Evolutionary conservation across 2,113 vertebrate species (phyloP).

Genomic region (Plectropomus leopardus): DNA sequence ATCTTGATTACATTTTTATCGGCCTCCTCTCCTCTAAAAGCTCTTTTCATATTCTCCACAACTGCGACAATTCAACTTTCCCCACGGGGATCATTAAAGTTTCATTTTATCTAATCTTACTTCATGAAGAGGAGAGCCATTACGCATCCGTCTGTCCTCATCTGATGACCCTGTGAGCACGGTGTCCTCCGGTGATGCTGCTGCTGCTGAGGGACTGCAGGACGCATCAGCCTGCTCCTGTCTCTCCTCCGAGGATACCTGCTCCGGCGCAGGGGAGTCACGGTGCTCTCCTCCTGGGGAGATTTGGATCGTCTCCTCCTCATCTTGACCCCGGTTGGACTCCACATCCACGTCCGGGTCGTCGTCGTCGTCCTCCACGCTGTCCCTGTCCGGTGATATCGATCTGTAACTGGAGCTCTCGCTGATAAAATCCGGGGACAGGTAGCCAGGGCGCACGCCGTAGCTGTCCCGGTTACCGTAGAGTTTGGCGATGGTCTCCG

Average conservation of each 20-base stretch:
- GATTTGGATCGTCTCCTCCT: constrained; percentile 84
- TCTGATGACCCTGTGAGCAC: constrained; percentile 75
- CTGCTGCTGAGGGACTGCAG: constrained; percentile 51
- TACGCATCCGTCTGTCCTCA: constrained; percentile 78
- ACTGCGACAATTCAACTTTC: constrained; percentile 36
- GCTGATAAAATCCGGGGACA: constrained; percentile 94
- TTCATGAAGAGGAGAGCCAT: constrained; percentile 78
- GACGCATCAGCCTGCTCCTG: constrained; percentile 64
- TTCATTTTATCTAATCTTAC: constrained; percentile 77
- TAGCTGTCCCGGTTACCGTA: constrained; percentile 91
- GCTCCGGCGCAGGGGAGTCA: constrained; percentile 74
- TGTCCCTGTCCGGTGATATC: constrained; percentile 91
- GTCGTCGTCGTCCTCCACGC: constrained; percentile 85
- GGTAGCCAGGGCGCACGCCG: constrained; percentile 85
- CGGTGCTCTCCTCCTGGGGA: constrained; percentile 67
- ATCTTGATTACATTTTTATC: constrained; percentile 31
- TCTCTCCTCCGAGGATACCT: constrained; percentile 71
- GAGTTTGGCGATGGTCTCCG: constrained; percentile 95
- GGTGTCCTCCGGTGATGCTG: constrained; percentile 65
- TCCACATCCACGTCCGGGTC: constrained; percentile 96
- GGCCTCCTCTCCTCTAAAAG: constrained; percentile 25
- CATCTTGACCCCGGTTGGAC: constrained; percentile 90
- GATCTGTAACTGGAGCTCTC: constrained; percentile 95
- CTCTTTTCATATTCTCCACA: constrained; percentile 38
- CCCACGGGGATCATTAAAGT: constrained; percentile 66